These are phyloP conservation scores for Osmerus mordax DNA, from an alignment of 2,113 vertebrate species.

Conservation along the genomic window DNA sequence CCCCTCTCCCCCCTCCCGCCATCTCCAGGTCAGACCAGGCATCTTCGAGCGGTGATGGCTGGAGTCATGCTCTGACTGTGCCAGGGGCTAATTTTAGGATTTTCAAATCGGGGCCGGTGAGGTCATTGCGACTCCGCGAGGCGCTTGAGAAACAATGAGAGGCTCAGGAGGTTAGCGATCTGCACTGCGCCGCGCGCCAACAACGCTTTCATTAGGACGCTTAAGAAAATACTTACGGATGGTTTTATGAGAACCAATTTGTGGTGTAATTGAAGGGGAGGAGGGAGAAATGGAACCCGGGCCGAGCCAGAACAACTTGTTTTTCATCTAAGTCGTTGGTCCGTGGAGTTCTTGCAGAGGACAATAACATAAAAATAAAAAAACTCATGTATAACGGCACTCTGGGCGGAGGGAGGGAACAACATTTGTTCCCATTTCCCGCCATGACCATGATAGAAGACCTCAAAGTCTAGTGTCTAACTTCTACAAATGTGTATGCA, in stretches of 20 bases:
- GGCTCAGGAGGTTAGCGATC: slow-evolving; percentile 55
- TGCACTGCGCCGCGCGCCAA: slow-evolving; percentile 54
- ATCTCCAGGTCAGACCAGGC: slow-evolving; percentile 41
- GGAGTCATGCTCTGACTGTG: slow-evolving; percentile 41
- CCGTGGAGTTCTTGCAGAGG: slow-evolving; percentile 37
- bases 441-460: slow-evolving; percentile 21
- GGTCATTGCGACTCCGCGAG: slow-evolving; percentile 63
- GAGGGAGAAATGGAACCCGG: slow-evolving; percentile 49
- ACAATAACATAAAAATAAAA: slow-evolving; percentile 43
- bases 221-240: slow-evolving; percentile 67
- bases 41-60: slow-evolving; percentile 46
- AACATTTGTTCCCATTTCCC: slow-evolving; percentile 14
- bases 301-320: slow-evolving; percentile 47
- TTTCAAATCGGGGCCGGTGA: slow-evolving; percentile 54
- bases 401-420: slow-evolving; percentile 32
- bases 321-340: slow-evolving; percentile 41
- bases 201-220: slow-evolving; percentile 68
- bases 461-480: slow-evolving; percentile 2
- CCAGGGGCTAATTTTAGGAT: slow-evolving; percentile 67
- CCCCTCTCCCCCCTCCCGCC: too few species aligned
- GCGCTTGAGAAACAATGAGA: slow-evolving; percentile 63
- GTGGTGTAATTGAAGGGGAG: slow-evolving; percentile 59
- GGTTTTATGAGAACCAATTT: slow-evolving; percentile 67
- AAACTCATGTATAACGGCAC: slow-evolving; percentile 43
- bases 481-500: background rate